A percentile compares a stretch with the other conserved stretches of the same genome.
These are phyloP conservation scores for Phalacrocorax brasilianus DNA, from an alignment of 2,113 vertebrate species.

Conservation along the genomic window DNA sequence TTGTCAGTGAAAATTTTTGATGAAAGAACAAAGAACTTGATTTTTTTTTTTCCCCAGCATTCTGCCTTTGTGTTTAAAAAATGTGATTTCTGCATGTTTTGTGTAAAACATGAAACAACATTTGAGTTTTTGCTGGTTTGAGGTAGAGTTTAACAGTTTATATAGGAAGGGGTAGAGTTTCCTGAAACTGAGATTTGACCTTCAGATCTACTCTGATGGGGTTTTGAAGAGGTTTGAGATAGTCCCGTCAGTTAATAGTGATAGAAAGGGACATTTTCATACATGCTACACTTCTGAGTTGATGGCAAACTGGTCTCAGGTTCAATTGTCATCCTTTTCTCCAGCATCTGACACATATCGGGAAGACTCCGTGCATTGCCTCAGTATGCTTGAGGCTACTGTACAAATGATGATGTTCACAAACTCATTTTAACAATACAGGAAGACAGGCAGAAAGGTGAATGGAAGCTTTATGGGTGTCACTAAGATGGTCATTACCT, in stretches of 20 bases:
- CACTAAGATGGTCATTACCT: neutral
- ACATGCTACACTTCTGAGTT: constrained; percentile 10
- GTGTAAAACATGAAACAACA: neutral
- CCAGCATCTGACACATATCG: neutral
- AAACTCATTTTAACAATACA: neutral
- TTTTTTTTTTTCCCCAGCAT: neutral
- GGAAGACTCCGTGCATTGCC: neutral
- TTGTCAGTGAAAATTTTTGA: constrained; percentile 18
- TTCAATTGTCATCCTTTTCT: neutral
- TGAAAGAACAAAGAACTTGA: neutral
- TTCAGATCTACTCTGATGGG: neutral
- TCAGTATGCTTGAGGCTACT: neutral
- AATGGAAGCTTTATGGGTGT: neutral
- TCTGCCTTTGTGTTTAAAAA: constrained; percentile 8
- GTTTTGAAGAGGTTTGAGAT: constrained; percentile 15
- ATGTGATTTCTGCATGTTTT: neutral
- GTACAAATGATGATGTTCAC: neutral
- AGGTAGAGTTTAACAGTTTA: neutral
- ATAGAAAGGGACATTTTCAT: neutral
- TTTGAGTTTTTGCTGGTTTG: neutral
- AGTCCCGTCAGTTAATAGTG: neutral
- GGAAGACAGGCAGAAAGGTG: neutral
- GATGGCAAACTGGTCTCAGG: neutral
- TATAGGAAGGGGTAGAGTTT: neutral
- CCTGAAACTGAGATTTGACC: constrained; percentile 32